Evolutionary conservation across 1,140 invertebrate genomes (phyloP).

Genomic region (Matsumurasca onukii): DNA sequence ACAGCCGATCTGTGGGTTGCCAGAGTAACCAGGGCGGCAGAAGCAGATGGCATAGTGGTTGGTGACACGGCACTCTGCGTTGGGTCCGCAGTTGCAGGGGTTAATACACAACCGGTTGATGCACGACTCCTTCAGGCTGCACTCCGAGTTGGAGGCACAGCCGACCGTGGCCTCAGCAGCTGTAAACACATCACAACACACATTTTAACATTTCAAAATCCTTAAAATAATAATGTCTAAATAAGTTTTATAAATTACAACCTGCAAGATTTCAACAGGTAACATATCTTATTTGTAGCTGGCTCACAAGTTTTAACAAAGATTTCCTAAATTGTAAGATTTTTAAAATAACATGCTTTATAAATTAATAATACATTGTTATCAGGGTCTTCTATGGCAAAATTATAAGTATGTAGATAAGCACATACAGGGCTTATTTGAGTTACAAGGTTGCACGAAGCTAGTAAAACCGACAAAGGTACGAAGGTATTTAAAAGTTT

Average conservation of each 20-base stretch:
- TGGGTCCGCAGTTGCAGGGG: slow-evolving; percentile 81
- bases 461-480: too few species aligned
- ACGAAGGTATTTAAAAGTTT: too few species aligned
- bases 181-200: slow-evolving; percentile 39
- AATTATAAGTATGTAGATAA: too few species aligned
- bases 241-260: too few species aligned
- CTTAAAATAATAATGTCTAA: neutral
- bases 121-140: slow-evolving; percentile 74
- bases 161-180: slow-evolving; percentile 57
- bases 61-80: slow-evolving; percentile 75
- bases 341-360: too few species aligned
- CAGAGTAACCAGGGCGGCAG: slow-evolving; percentile 75
- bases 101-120: slow-evolving; percentile 74
- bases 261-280: too few species aligned
- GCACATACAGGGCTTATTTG: too few species aligned
- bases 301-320: too few species aligned
- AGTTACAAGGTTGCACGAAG: too few species aligned
- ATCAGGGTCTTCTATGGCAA: too few species aligned
- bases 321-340: too few species aligned
- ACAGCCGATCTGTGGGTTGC: slow-evolving; percentile 80
- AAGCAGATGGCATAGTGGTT: slow-evolving; percentile 81
- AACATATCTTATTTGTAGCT: slow-evolving; percentile 24
- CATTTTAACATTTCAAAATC: neutral
- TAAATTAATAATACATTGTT: too few species aligned
- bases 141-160: slow-evolving; percentile 77